phyloP scores from a whole-genome alignment of 1,140 invertebrate genomes.

The Drosophila trapezifrons region DNA sequence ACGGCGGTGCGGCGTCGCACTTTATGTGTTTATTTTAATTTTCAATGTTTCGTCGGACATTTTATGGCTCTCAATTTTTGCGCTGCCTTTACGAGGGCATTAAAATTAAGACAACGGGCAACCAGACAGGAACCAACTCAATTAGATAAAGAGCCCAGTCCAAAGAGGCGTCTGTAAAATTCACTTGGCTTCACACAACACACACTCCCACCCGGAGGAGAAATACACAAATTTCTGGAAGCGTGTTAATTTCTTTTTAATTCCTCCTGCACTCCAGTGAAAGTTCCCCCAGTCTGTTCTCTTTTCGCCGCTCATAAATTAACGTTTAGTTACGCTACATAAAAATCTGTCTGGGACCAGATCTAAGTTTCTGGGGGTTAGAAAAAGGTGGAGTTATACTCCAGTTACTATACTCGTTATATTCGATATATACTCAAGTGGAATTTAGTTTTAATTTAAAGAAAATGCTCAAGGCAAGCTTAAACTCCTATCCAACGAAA shows the following conservation, averaged over 20 bases:
- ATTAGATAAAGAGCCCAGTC: constrained; percentile 63
- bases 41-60: constrained; percentile 65
- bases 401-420: constrained; percentile 5
- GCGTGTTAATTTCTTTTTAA: constrained; percentile 81
- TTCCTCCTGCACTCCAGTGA: constrained; percentile 53
- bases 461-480: too few species aligned
- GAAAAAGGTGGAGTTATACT: not conserved
- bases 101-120: constrained; percentile 69
- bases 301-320: constrained; percentile 65
- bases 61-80: constrained; percentile 77
- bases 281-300: constrained; percentile 16
- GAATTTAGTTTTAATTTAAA: not conserved
- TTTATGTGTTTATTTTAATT: constrained; percentile 81
- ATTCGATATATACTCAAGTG: not conserved
- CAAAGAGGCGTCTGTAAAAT: constrained; percentile 53
- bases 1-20: constrained; percentile 19
- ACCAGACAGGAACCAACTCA: constrained; percentile 66
- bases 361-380: not conserved
- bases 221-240: constrained; percentile 46
- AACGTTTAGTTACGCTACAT: constrained; percentile 78
- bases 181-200: constrained; percentile 66
- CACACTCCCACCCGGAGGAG: constrained; percentile 34
- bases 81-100: constrained; percentile 77
- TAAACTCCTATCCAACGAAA: too few species aligned
- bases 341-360: constrained; percentile 71